Evolutionary conservation across 1,140 invertebrate genomes (phyloP), one percentile per base, ranked within the genome.

Genomic region (Saccostrea glomerata): DNA sequence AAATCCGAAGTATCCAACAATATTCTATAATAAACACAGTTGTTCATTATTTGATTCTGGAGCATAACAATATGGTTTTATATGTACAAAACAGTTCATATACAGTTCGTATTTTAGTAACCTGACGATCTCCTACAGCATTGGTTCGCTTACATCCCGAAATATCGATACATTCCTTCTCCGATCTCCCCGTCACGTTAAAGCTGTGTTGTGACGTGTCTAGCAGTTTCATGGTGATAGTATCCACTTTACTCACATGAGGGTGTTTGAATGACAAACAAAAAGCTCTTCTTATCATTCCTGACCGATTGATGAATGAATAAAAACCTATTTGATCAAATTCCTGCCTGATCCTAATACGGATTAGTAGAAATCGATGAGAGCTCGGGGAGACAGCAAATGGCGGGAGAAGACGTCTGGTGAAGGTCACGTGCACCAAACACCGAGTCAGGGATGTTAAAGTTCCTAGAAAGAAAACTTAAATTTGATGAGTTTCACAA

Each of bases 261-360:
- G 23, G 25, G 70, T 30, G 70, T 77, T 77, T 77, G 70, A 77
- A 15, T 77, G 70, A 77, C 70, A 77, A 77, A 77, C 30, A 77
- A 77, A 25, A 77, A 36, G 23, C 30, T 77, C 70, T 36, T 25
- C 70, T 77, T 77, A 77, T 77, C 70, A 30, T 25, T 30, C 70
- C 25, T 30, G 70, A 30, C 70, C 25, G 70, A 36, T 77, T 77
- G 70, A 77, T 77, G 70, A 77, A 77, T 77, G 70, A 77, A 77
- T 77, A 77, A 77, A 66, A 77, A 77, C 70, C 70, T 25, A 77
- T 77, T 77, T 77, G 25, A 77, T 77, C 30, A 77, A 77, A 77
- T 77, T 77, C 25, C 30, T 77, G 25, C 70, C 9, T 13, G 70
- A 25, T 15, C 30, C 30, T 77, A 77, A 77, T 77, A 30, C 30